Percentiles rank a stretch among this genome's conserved stretches.
These are phyloP conservation scores for Cantharis rustica DNA, from an alignment of 2,888 invertebrate genomes.

Conservation along the genomic window DNA sequence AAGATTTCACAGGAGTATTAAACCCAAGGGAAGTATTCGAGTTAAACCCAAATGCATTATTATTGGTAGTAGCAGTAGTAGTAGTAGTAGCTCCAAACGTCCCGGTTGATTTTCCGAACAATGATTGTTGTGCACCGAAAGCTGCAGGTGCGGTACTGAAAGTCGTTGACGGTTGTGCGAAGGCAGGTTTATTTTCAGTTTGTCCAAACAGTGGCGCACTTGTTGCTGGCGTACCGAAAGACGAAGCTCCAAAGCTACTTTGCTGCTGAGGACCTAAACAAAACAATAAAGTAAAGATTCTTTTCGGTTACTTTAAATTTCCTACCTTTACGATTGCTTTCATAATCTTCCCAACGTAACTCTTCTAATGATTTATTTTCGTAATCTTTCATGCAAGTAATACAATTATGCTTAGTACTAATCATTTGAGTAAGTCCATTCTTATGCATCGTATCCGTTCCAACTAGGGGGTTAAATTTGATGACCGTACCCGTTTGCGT, in stretches of 20 bases:
- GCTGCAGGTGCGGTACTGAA: conserved; percentile 60
- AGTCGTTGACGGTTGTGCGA: conserved; percentile 48
- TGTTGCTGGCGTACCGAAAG: conserved; percentile 59
- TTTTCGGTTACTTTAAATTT: conserved; percentile 39
- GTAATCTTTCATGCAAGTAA: conserved; percentile 99
- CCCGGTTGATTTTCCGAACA: background rate
- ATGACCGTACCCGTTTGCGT: conserved; percentile 72
- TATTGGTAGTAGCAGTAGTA: conserved; percentile 40
- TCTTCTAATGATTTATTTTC: conserved; percentile 95
- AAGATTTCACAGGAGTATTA: conserved; percentile 58
- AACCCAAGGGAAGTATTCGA: conserved; percentile 55
- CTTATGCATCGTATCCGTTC: conserved; percentile 91
- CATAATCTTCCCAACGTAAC: conserved; percentile 90
- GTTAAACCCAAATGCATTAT: conserved; percentile 55
- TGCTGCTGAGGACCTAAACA: conserved; percentile 50
- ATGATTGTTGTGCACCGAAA: conserved; percentile 50
- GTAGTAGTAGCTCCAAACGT: conserved; percentile 63
- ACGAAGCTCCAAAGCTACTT: conserved; percentile 46
- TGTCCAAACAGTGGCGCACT: conserved; percentile 62
- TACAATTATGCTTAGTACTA: conserved; percentile 93
- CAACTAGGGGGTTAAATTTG: conserved; percentile 86
- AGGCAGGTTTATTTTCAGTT: conserved; percentile 61
- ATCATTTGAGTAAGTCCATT: conserved; percentile 83
- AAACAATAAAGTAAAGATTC: conserved; percentile 20
- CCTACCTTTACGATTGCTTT: conserved; percentile 83